phyloP scores from a whole-genome alignment of 1,140 invertebrate species.

The Caerostris darwini region DNA sequence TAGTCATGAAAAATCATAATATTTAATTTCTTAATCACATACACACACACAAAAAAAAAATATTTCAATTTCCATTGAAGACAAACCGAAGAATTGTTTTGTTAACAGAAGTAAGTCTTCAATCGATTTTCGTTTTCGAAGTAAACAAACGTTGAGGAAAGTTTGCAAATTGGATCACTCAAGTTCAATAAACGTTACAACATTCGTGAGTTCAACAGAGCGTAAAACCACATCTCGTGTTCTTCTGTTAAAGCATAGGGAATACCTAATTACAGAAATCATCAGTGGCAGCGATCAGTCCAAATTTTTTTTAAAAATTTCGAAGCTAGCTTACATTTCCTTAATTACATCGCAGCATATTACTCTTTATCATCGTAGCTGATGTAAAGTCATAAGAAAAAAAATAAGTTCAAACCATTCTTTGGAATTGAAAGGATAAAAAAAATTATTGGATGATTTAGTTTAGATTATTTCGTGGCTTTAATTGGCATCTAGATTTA shows the following conservation, averaged over 20 bases:
- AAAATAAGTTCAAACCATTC: not conserved
- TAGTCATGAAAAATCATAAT: no score
- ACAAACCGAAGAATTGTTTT: no score
- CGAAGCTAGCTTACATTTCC: not conserved
- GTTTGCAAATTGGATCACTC: constrained; percentile 2
- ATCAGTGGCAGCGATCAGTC: not conserved
- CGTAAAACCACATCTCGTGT: not conserved
- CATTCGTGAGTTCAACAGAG: constrained; percentile 29
- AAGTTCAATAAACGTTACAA: constrained; percentile 18
- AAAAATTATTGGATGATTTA: not conserved
- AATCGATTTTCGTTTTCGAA: not conserved
- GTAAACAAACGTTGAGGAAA: constrained; percentile 9
- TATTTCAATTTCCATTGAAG: no score
- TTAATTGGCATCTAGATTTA: not conserved
- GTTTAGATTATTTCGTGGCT: not conserved
- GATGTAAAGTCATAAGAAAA: not conserved
- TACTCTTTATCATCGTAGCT: not conserved
- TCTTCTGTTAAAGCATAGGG: not conserved
- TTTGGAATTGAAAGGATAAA: not conserved
- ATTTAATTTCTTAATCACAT: no score
- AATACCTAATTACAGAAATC: not conserved
- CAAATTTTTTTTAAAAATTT: not conserved
- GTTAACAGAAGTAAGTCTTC: no score
- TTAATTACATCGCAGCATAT: not conserved
- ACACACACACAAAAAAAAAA: no score